A percentile compares a stretch with the other conserved stretches of the same genome.
Conservation (phyloP, 2,113 vertebrate genomes). For the Chlamydotis undulata region DNA sequence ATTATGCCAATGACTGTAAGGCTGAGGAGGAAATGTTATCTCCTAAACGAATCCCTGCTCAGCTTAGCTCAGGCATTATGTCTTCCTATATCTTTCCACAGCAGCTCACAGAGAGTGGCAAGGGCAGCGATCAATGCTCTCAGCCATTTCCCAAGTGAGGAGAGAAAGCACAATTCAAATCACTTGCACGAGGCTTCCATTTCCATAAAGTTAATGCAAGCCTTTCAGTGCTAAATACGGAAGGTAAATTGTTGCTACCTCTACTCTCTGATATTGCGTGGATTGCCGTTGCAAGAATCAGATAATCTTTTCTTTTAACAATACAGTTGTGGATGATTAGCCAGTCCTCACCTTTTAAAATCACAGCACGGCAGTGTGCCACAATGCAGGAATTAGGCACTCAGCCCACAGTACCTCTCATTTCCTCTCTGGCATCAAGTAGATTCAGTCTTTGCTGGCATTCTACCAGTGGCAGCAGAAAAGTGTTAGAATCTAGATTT, state of each 20-base stretch:
- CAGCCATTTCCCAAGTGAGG: not conserved
- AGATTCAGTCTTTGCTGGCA: not conserved
- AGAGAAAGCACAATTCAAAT: not conserved
- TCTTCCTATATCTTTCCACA: not conserved
- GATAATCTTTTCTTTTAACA: not conserved
- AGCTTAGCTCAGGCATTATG: not conserved
- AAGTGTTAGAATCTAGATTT: not conserved
- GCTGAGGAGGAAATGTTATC: not conserved
- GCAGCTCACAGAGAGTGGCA: not conserved
- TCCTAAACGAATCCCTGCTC: not conserved
- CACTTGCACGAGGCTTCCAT: not conserved
- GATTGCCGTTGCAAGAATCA: not conserved
- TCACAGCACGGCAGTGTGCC: not conserved
- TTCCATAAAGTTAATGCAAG: not conserved
- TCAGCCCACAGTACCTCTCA: not conserved
- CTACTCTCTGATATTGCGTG: not conserved
- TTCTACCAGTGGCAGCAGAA: not conserved
- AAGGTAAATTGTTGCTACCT: not conserved
- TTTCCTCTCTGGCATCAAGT: not conserved
- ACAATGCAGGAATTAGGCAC: not conserved
- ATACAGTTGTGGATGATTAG: not conserved
- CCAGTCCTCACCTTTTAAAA: not conserved
- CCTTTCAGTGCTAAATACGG: not conserved
- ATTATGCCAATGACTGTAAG: not conserved
- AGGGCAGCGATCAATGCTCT: fast-evolving